A percentile compares a stretch with the other conserved stretches of the same genome.
Evolutionary conservation across 2,888 invertebrate species (phyloP).

Genomic region (Yponomeuta malinellus): DNA sequence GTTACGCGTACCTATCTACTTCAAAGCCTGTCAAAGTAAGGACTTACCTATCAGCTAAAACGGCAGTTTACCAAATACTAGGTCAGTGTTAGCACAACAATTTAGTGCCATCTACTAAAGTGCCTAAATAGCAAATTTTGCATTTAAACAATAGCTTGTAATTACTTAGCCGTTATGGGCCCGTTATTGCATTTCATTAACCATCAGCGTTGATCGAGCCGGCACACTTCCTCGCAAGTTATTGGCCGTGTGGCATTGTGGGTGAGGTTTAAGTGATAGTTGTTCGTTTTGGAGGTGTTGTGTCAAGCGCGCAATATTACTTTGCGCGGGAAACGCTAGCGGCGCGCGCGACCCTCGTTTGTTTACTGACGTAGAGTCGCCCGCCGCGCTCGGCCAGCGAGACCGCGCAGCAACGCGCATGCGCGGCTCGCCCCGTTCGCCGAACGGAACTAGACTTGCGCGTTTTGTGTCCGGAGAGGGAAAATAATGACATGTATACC

Average conservation of each 20-base stretch:
- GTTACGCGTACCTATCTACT: too few relatives aligned
- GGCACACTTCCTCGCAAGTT: background rate
- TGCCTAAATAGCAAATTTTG: too few relatives aligned
- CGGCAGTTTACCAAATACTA: too few relatives aligned
- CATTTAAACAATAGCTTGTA: background rate
- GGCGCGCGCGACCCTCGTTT: slow-evolving; percentile 24
- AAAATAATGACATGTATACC: too few relatives aligned
- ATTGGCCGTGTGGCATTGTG: background rate
- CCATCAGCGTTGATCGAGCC: background rate
- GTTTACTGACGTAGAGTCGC: slow-evolving; percentile 26
- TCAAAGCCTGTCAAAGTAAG: too few relatives aligned
- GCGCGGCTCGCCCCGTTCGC: background rate
- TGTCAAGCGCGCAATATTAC: slow-evolving; percentile 18
- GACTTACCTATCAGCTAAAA: too few relatives aligned
- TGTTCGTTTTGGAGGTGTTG: slow-evolving; percentile 2
- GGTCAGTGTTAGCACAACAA: too few relatives aligned
- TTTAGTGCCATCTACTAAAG: too few relatives aligned
- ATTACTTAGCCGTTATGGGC: background rate
- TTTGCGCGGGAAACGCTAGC: slow-evolving; percentile 26
- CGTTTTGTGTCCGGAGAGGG: too few relatives aligned
- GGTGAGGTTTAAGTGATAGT: background rate
- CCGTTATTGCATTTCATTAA: background rate
- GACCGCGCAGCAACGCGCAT: background rate
- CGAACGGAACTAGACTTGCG: background rate
- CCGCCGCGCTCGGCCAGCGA: background rate